Base-by-base conservation (phyloP, 2,113 vertebrate genomes). In the Alouatta palliata region DNA sequence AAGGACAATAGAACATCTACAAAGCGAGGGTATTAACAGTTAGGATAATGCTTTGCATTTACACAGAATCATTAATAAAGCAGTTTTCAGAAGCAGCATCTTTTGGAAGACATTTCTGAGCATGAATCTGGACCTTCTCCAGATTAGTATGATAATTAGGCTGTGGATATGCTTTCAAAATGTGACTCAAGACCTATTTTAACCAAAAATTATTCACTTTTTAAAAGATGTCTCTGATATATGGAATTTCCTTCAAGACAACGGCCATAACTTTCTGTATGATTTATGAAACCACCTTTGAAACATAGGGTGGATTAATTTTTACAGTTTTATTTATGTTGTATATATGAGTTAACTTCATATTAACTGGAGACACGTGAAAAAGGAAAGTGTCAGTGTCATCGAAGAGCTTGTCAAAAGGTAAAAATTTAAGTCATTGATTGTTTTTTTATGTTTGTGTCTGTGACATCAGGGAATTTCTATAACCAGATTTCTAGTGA, bases 261-360 rank as follows among this genome's bases (percentile, higher is more conserved):
- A 85, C 92, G 32, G 27, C 49, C 61, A 6, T 87, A 73, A n/a
- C 45, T 80, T 84, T 70, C 82, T 49, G 9, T 0, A 0, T 94
- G 93, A 97, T 91, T 97, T 95, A 83, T 95, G 82, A 85, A 92
- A 73, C 96, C n/a, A 52, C 12, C 35, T 61, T 93, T 96, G 71
- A 96, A 94, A 81, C 73, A 9, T 2, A 58, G 85, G 70, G 30
- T 19, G 8, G 32, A 16, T 54, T 93, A 40, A 95, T 97, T 95
- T 94, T 88, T 81, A n/a, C 54, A 49, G 20, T 68, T 80, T 83
- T 96, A 90, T 94, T 96, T 95, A 66, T 64, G 71, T 87, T 98
- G 43, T 58, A 56, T 43, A 64, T 68, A 17, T 5, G 49, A 95
- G 45, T 95, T 90, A 71, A 96, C 88, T 93, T 96, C 71, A 92